Percentiles rank a stretch among this genome's conserved stretches.
phyloP scores from a whole-genome alignment of 2,113 vertebrate species.

The Osmerus mordax region DNA sequence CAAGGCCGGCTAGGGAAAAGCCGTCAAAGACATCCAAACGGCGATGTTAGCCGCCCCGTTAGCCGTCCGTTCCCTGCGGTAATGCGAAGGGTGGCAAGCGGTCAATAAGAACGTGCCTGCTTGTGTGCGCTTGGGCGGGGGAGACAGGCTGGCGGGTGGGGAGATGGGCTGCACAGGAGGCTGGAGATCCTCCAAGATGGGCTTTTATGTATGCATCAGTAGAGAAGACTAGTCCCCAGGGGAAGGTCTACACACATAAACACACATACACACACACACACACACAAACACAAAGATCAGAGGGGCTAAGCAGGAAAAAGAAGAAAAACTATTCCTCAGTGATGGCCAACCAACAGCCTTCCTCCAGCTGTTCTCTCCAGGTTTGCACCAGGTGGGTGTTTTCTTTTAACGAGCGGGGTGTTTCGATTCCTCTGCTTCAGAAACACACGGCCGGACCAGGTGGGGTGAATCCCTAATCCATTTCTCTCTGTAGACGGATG shows the following conservation, averaged over 20 bases:
- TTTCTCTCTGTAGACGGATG: no score
- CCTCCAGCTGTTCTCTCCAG: slow-evolving; percentile 26
- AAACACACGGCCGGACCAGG: not conserved
- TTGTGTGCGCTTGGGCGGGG: not conserved
- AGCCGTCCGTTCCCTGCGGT: slow-evolving; percentile 38
- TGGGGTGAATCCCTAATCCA: not conserved
- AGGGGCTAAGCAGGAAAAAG: not conserved
- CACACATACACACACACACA: not conserved
- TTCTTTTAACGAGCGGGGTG: slow-evolving; percentile 14
- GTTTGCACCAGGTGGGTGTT: slow-evolving; percentile 33
- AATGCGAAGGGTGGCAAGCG: slow-evolving; percentile 34
- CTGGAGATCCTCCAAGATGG: slow-evolving; percentile 27
- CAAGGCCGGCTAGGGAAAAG: slow-evolving; percentile 54
- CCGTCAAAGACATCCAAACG: slow-evolving; percentile 31
- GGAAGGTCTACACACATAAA: slow-evolving; percentile 19
- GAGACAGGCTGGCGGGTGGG: not conserved
- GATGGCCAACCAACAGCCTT: slow-evolving; percentile 30
- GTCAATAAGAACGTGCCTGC: not conserved
- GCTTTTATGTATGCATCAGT: slow-evolving; percentile 54
- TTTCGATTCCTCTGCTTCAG: not conserved
- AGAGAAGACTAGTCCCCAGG: slow-evolving; percentile 32
- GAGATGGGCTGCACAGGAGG: not conserved
- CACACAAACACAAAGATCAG: slow-evolving; percentile 5
- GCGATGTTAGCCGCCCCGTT: slow-evolving; percentile 35
- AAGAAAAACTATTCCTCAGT: slow-evolving; percentile 28